A percentile compares a stretch with the other conserved stretches of the same genome.
These are phyloP conservation scores for Muscicapa comitata DNA, from an alignment of 2,797 vertebrate species.

Conservation along the genomic window DNA sequence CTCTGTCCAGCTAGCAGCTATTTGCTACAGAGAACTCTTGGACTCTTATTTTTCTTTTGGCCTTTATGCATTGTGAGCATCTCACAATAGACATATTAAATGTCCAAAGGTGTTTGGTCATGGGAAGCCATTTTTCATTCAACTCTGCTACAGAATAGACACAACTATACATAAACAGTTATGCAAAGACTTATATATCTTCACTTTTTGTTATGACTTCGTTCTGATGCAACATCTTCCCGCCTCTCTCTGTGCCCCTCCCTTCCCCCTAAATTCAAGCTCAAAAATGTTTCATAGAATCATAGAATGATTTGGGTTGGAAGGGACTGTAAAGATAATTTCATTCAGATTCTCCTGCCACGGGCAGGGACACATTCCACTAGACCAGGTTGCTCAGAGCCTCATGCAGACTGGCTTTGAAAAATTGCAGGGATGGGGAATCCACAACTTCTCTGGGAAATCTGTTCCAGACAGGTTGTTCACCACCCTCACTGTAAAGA, in stretches of 20 bases:
- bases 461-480: neutral
- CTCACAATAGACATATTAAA: neutral
- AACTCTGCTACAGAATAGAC: neutral
- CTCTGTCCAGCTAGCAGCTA: neutral
- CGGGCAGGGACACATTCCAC: neutral
- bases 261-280: neutral
- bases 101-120: neutral
- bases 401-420: neutral
- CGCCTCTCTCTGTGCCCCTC: fast-evolving
- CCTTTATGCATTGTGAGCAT: neutral
- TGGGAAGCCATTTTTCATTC: neutral
- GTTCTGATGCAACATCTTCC: neutral
- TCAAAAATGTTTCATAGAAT: neutral
- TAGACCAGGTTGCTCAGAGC: neutral
- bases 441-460: neutral
- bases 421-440: neutral
- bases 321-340: neutral
- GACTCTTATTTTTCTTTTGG: neutral
- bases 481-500: neutral
- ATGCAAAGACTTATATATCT: neutral
- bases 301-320: neutral
- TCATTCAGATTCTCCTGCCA: neutral
- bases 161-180: neutral
- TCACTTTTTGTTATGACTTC: neutral
- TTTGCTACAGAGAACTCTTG: neutral